Evolutionary conservation across 2,113 vertebrate species (phyloP).

Genomic region (Microcebus jonahi): DNA sequence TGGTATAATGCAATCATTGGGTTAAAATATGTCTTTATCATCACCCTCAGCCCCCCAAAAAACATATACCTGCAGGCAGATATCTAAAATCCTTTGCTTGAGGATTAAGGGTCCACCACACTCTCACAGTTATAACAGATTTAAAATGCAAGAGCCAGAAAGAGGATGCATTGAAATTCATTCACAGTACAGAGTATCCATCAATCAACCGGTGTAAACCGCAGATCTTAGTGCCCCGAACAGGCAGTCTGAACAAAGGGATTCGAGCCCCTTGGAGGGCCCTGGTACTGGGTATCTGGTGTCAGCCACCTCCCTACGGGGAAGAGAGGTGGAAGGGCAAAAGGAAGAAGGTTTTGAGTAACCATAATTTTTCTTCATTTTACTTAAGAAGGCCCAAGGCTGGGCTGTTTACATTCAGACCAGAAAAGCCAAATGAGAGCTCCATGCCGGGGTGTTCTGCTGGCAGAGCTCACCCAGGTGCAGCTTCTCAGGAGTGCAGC

Average conservation of each 20-base stretch:
- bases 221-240: neutral
- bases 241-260: neutral
- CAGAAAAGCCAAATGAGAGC: neutral
- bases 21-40: neutral
- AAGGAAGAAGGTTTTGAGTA: neutral
- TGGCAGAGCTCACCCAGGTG: neutral
- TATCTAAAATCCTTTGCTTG: neutral
- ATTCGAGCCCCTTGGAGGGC: accelerated
- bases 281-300: neutral
- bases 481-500: neutral
- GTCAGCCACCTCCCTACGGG: neutral
- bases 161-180: neutral
- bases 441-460: neutral
- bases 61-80: neutral
- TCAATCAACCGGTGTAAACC: neutral
- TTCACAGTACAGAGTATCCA: neutral
- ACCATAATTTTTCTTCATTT: neutral
- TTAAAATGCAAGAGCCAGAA: neutral
- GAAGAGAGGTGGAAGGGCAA: neutral
- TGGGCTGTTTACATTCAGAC: neutral
- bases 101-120: neutral
- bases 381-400: neutral
- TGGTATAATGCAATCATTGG: neutral
- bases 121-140: neutral
- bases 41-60: neutral